phyloP scores from a whole-genome alignment of 2,888 invertebrate species.

The Diarsia mendica region DNA sequence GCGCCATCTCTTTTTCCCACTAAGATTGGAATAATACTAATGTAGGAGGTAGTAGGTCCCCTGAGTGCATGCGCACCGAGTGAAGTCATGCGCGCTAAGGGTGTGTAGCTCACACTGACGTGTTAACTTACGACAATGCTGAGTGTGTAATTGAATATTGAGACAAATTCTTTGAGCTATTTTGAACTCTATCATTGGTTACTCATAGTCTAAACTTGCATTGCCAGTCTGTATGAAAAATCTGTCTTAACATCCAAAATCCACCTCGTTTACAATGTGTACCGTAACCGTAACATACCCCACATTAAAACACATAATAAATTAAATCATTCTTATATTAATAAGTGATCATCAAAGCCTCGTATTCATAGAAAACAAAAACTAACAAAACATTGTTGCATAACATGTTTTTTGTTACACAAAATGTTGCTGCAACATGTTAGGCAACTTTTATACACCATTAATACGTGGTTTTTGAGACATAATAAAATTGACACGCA shows the following conservation, averaged over 20 bases:
- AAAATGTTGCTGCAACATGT: constrained; percentile 15
- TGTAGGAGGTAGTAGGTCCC: background rate
- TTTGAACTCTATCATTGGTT: background rate
- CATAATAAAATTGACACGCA: constrained; percentile 6
- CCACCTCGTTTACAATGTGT: constrained; percentile 27
- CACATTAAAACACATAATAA: constrained; percentile 42
- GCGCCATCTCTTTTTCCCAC: background rate
- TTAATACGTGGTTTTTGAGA: constrained; percentile 1
- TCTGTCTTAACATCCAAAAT: constrained; percentile 14
- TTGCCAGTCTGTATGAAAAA: background rate
- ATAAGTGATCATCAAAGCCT: constrained; percentile 22
- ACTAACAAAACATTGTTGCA: background rate
- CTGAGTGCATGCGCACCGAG: constrained; percentile 75
- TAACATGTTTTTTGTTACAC: background rate
- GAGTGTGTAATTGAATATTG: constrained; percentile 19
- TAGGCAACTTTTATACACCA: background rate
- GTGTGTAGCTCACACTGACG: constrained; percentile 51
- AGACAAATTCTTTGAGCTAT: constrained; percentile 12
- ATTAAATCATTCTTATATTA: constrained; percentile 34
- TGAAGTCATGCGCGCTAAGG: constrained; percentile 54
- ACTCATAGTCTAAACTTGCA: too few species aligned
- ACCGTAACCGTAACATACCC: constrained; percentile 51
- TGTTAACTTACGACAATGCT: constrained; percentile 46
- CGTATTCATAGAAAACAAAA: constrained; percentile 7
- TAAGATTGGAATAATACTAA: background rate